phyloP scores from a whole-genome alignment of 2,797 vertebrate species.

The Dallia pectoralis region DNA sequence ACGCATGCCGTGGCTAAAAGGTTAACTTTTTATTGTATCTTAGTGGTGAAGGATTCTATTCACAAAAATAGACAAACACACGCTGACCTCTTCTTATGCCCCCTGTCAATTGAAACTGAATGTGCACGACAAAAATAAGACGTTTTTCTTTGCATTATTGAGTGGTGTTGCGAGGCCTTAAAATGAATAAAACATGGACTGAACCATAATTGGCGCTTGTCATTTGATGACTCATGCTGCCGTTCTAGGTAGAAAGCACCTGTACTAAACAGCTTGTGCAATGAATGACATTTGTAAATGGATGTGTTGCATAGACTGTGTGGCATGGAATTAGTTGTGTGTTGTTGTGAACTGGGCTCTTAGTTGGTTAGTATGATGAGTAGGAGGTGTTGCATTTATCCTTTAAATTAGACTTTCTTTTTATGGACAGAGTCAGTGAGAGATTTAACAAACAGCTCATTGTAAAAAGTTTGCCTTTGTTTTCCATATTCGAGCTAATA shows the following conservation, averaged over 20 bases:
- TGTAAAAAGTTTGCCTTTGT: no score
- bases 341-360: conserved; percentile 27
- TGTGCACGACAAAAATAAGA: neutral
- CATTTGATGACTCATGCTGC: neutral
- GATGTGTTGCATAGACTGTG: neutral
- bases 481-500: no score
- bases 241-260: neutral
- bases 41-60: neutral
- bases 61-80: neutral
- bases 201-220: neutral
- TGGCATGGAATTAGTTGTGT: neutral
- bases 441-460: no score
- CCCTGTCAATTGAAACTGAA: neutral
- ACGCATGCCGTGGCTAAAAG: neutral
- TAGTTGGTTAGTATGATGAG: no score
- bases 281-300: neutral
- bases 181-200: neutral
- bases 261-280: neutral
- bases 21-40: neutral
- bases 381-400: no score
- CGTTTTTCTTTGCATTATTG: neutral
- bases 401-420: no score
- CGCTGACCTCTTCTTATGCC: neutral
- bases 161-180: neutral
- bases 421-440: no score